These are phyloP conservation scores for Tonatia bakeri DNA, from an alignment of 2,113 vertebrate genomes.

Conservation along the genomic window DNA sequence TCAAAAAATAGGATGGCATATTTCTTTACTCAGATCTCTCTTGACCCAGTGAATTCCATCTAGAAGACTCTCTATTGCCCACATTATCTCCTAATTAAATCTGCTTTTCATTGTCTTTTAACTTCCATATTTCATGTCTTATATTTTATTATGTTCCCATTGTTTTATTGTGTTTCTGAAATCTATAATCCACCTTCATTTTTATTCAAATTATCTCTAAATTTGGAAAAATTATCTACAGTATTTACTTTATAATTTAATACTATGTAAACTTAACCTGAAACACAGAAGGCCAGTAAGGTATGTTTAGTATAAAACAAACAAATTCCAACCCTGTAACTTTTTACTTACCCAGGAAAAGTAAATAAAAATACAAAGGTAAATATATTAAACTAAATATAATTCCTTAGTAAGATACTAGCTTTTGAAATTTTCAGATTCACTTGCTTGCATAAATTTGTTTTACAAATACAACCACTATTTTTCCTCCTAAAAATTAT, in stretches of 20 bases:
- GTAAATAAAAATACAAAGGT: background rate
- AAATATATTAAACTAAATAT: background rate
- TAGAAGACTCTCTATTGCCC: background rate
- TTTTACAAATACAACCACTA: background rate
- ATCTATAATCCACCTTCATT: background rate
- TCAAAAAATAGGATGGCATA: background rate
- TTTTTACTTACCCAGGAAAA: background rate
- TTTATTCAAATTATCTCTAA: constrained; percentile 19
- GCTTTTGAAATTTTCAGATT: constrained; percentile 1
- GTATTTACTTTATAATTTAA: background rate
- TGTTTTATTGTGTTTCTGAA: background rate
- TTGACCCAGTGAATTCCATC: background rate
- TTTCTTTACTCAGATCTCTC: background rate
- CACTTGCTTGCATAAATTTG: background rate
- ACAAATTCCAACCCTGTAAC: background rate
- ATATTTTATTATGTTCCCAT: constrained; percentile 1
- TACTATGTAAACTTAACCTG: background rate
- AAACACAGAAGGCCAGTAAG: background rate
- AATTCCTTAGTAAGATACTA: background rate
- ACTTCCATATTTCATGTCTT: constrained; percentile 1
- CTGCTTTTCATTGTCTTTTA: background rate
- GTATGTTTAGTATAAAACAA: background rate
- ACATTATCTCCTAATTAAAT: constrained; percentile 28
- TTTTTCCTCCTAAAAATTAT: background rate
- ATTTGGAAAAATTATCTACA: background rate